Conservation (phyloP, 1,140 invertebrate species). For the Marisa cornuarietis region DNA sequence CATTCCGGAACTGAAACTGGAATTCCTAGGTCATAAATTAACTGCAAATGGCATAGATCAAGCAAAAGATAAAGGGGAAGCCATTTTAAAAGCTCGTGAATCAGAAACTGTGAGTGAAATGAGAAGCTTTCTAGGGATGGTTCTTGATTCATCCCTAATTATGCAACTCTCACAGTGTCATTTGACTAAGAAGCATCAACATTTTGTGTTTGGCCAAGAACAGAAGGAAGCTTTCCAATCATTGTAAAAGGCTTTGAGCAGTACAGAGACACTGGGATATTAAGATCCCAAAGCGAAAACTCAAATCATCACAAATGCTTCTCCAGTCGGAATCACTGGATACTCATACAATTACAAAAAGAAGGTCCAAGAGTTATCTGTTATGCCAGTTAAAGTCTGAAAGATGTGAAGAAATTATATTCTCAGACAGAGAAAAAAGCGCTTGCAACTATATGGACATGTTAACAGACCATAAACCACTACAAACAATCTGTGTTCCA, state of each 20-base stretch:
- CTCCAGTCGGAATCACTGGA: constrained; percentile 27
- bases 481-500: constrained; percentile 34
- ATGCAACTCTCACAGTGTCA: constrained; percentile 27
- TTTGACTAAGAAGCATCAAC: constrained; percentile 27
- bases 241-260: constrained; percentile 6
- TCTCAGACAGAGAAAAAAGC: constrained; percentile 64
- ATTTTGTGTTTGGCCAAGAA: constrained; percentile 17
- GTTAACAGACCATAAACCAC: constrained; percentile 62
- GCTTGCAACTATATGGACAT: constrained; percentile 63
- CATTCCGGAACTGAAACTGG: constrained; percentile 34
- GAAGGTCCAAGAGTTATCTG: constrained; percentile 33
- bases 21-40: constrained; percentile 40
- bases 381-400: constrained; percentile 39
- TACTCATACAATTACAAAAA: constrained; percentile 29
- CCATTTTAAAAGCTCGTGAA: constrained; percentile 18
- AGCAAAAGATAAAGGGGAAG: constrained; percentile 21
- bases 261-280: constrained; percentile 16
- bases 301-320: constrained; percentile 26
- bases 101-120: constrained; percentile 28
- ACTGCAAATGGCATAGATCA: constrained; percentile 12
- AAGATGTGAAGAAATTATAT: constrained; percentile 47
- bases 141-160: constrained; percentile 30
- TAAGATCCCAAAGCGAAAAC: constrained; percentile 15
- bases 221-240: constrained; percentile 7
- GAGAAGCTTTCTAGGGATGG: constrained; percentile 36